These are phyloP conservation scores for Plecotus auritus DNA, from an alignment of 2,113 vertebrate species.

Conservation along the genomic window DNA sequence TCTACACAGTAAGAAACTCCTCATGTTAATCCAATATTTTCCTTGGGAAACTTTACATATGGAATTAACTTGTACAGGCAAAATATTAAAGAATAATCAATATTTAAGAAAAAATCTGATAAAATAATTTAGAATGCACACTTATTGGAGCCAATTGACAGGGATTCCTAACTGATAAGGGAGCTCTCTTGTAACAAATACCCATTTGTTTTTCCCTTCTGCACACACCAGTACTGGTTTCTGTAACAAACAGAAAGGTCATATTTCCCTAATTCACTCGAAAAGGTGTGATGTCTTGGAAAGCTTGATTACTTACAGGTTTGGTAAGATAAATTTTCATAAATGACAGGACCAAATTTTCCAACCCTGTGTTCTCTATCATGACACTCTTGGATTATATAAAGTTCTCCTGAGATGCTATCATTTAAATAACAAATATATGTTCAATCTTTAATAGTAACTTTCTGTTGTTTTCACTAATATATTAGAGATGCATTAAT, in stretches of 20 bases:
- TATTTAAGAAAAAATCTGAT: neutral
- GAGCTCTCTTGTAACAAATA: neutral
- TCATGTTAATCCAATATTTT: neutral
- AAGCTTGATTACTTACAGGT: neutral
- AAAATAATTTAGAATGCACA: neutral
- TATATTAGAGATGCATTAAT: constrained; percentile 13
- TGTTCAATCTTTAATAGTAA: neutral
- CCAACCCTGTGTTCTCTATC: neutral
- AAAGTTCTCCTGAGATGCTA: neutral
- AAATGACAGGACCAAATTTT: neutral
- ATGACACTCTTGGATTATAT: neutral
- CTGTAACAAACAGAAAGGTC: neutral
- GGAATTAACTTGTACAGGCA: neutral
- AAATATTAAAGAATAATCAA: neutral
- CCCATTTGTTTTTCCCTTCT: neutral
- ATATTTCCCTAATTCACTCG: neutral
- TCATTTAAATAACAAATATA: neutral
- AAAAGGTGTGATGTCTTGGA: neutral
- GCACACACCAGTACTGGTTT: neutral
- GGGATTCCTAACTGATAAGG: neutral
- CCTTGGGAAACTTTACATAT: neutral
- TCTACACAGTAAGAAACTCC: neutral
- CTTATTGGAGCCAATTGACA: neutral
- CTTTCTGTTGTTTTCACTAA: neutral
- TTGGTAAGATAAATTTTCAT: neutral